Evolutionary conservation across 1,140 invertebrate species (phyloP).

Genomic region (Hyphantria cunea): DNA sequence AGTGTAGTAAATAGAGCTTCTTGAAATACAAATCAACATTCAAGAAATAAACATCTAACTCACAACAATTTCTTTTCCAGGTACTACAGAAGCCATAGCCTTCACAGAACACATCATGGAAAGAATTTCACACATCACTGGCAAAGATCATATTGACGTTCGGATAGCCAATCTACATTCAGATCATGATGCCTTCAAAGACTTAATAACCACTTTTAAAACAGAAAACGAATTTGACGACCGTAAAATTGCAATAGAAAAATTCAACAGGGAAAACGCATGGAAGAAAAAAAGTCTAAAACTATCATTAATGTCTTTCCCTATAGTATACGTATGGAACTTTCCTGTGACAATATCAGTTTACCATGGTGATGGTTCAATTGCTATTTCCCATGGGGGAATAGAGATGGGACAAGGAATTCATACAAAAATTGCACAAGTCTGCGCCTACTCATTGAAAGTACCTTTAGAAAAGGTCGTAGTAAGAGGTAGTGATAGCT

Average conservation of each 20-base stretch:
- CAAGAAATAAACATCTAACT: too few species aligned
- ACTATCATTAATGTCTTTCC: constrained; percentile 82
- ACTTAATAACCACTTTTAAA: constrained; percentile 80
- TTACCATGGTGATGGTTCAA: constrained; percentile 86
- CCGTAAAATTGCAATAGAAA: constrained; percentile 70
- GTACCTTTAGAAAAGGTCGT: constrained; percentile 87
- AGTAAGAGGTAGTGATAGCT: constrained; percentile 86
- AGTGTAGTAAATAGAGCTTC: too few species aligned
- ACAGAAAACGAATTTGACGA: constrained; percentile 81
- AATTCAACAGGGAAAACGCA: constrained; percentile 80
- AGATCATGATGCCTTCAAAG: constrained; percentile 67
- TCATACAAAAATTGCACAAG: constrained; percentile 87
- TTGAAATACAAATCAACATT: too few species aligned
- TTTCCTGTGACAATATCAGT: constrained; percentile 84
- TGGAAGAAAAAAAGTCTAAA: constrained; percentile 86
- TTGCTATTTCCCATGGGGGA: constrained; percentile 86
- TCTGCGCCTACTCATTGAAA: constrained; percentile 88
- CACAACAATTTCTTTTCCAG: constrained; percentile 55
- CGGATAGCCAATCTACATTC: constrained; percentile 83
- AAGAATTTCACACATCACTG: constrained; percentile 86
- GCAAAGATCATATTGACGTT: constrained; percentile 87
- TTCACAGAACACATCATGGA: constrained; percentile 93
- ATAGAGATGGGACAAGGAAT: constrained; percentile 89
- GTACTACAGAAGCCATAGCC: constrained; percentile 85
- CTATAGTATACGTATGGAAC: constrained; percentile 75